Base-by-base conservation (phyloP, 2,113 vertebrate species). In the Perca flavescens region DNA sequence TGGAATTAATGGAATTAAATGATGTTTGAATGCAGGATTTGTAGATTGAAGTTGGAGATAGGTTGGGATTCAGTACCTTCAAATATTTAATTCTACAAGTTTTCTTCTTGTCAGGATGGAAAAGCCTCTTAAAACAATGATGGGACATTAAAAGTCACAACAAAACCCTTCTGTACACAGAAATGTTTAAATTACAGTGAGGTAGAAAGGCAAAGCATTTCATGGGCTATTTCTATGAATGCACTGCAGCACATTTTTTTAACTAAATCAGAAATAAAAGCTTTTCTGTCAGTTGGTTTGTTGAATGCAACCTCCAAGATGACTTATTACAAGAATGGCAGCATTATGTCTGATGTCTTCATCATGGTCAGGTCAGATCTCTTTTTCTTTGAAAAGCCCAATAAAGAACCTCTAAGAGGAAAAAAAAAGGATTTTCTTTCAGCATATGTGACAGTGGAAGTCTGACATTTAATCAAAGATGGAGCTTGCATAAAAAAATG, bases 381-480 rank as follows among this genome's bases (percentile, higher is more conserved):
- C 0, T 66, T 74, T 76, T 90, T 88, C 49, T 86, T 86, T 77
- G 70, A 82, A 79, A 21, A 0, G 70, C 60, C 21, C 77, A 25
- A 31, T 46, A 49, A 75, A 57, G 63, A 82, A 61, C 47, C 70
- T 82, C 73, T 4, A 13, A 82, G 58, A n/a, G 49, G 28, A 28
- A 28, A 28, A 73, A 31, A 65, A 63, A 60, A 17, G 62, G 79
- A 78, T 87, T 91, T 87, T 83, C 76, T 67, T 46, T 13, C 36
- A 74, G 64, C 86, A 87, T 89, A 88, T 86, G 74, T 74, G 83
- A 74, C 54, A 7, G 78, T 46, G 67, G 89, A 89, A 84, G 79
- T 82, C 88, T 89, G 84, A 92, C 82, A 90, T 94, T 92, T 90
- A 93, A 93, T 93, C 88, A 82, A 40, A 80, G 80, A 82, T 74